A percentile compares a stretch with the other conserved stretches of the same genome.
phyloP scores from a whole-genome alignment of 2,888 invertebrate species.

The Thera obeliscata region DNA sequence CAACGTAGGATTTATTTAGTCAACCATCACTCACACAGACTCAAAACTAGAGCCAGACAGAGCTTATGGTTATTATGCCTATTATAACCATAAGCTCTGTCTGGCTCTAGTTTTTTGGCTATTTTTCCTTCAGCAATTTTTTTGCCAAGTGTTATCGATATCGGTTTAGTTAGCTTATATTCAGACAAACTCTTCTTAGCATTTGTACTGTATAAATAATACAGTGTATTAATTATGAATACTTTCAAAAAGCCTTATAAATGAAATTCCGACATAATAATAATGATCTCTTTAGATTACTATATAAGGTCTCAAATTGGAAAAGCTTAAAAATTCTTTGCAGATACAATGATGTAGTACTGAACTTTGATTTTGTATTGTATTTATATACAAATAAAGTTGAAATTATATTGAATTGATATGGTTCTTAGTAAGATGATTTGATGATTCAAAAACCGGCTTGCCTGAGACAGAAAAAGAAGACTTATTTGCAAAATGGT shows the following conservation, averaged over 20 bases:
- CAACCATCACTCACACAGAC: too few species aligned
- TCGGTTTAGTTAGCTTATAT: not conserved
- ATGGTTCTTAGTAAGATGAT: not conserved
- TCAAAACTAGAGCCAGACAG: too few species aligned
- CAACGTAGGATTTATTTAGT: too few species aligned
- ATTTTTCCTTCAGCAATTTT: too few species aligned
- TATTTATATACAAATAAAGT: not conserved
- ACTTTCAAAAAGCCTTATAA: constrained; percentile 1
- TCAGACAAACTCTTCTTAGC: not conserved
- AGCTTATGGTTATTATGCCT: too few species aligned
- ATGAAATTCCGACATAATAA: not conserved
- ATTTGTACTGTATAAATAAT: not conserved
- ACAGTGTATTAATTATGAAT: not conserved
- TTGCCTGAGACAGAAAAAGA: constrained; percentile 41
- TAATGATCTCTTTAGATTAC: not conserved
- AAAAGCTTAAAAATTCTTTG: not conserved
- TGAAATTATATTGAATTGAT: not conserved
- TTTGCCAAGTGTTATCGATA: not conserved
- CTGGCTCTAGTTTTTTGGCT: too few species aligned
- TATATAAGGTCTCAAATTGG: constrained; percentile 9
- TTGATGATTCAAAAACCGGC: constrained; percentile 39
- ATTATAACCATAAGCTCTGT: too few species aligned
- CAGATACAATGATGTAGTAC: not conserved
- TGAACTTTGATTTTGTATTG: not conserved
- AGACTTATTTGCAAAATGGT: constrained; percentile 41